A percentile compares a stretch with the other conserved stretches of the same genome.
These are phyloP conservation scores for Schlechtendalia chinensis DNA, from an alignment of 1,140 invertebrate genomes.

Conservation along the genomic window DNA sequence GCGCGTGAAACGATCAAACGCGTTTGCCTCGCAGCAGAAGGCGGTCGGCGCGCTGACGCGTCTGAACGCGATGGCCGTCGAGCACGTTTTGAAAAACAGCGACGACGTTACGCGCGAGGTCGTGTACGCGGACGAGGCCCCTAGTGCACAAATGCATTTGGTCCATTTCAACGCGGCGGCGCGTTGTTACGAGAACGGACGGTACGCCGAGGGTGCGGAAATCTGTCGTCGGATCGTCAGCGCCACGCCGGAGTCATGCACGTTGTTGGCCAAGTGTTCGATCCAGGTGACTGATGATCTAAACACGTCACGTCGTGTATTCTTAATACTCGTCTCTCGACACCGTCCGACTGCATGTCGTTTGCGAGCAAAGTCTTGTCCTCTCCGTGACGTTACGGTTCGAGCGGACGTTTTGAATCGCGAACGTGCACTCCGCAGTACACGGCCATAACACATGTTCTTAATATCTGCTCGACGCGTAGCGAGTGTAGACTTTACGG, in stretches of 20 bases:
- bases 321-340: too few relatives aligned
- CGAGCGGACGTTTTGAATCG: too few relatives aligned
- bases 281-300: background rate
- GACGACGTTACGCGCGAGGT: too few relatives aligned
- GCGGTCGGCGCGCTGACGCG: background rate
- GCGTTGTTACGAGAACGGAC: background rate
- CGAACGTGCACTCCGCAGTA: too few relatives aligned
- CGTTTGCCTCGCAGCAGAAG: background rate
- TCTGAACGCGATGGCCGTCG: constrained; percentile 14
- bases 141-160: background rate
- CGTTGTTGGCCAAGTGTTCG: constrained; percentile 23
- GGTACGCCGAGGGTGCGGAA: background rate
- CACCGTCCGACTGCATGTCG: too few relatives aligned
- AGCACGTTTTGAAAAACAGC: background rate
- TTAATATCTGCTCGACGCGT: too few relatives aligned
- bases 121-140: background rate
- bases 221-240: constrained; percentile 18
- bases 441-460: too few relatives aligned
- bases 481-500: too few relatives aligned
- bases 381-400: too few relatives aligned
- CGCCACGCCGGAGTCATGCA: background rate
- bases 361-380: too few relatives aligned
- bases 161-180: constrained; percentile 1
- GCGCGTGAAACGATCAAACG: too few relatives aligned
- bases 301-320: too few relatives aligned